A percentile compares a stretch with the other conserved stretches of the same genome.
These are phyloP conservation scores for Plemyria rubiginata DNA, from an alignment of 2,888 invertebrate species.

Conservation along the genomic window DNA sequence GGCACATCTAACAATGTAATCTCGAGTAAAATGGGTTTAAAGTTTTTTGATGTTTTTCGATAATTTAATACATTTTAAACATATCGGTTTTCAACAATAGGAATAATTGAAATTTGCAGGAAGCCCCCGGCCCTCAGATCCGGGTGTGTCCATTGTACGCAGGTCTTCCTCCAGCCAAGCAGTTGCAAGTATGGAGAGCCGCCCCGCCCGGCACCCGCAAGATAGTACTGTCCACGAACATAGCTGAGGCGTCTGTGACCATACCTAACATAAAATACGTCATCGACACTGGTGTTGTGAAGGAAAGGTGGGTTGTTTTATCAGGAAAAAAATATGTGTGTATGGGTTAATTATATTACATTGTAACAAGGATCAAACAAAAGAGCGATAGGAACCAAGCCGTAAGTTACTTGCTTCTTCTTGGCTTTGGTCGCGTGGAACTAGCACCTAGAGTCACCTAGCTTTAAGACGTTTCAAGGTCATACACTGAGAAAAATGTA, in stretches of 20 bases:
- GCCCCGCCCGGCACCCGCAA: conserved; percentile 91
- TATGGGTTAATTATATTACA: no score
- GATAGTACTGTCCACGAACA: conserved; percentile 97
- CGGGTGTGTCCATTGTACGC: conserved; percentile 96
- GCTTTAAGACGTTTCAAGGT: no score
- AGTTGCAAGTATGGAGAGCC: conserved; percentile 93
- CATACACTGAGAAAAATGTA: no score
- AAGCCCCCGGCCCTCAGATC: conserved; percentile 87
- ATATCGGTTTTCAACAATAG: no score
- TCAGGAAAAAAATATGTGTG: background rate
- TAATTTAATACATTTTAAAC: conserved; percentile 37
- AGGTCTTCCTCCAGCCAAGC: conserved; percentile 93
- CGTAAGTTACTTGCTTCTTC: no score
- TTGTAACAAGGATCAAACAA: no score
- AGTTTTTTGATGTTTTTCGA: no score
- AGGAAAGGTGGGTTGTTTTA: conserved; percentile 87
- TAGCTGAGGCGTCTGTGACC: conserved; percentile 99
- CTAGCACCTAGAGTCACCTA: no score
- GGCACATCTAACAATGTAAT: no score
- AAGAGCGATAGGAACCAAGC: no score
- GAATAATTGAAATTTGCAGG: conserved; percentile 59
- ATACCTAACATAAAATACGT: conserved; percentile 96
- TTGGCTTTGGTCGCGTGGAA: no score
- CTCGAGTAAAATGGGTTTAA: no score
- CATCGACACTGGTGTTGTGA: conserved; percentile 96